A percentile compares a stretch with the other conserved stretches of the same genome.
Conservation (phyloP, 2,797 vertebrate genomes). For the Tapirus indicus region DNA sequence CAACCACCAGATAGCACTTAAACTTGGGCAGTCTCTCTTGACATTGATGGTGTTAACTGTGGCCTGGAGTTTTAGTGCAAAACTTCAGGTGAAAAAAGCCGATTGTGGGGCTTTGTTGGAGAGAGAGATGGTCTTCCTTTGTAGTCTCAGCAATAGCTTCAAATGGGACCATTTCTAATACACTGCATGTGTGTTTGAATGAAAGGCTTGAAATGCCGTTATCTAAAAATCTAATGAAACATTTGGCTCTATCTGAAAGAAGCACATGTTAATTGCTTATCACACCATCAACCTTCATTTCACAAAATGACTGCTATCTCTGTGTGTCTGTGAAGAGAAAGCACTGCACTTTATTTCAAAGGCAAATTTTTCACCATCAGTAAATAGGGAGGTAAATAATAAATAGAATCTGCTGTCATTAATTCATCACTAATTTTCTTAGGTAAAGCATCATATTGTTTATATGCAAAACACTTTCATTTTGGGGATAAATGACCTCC, state of each 20-base stretch:
- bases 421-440: conserved; percentile 40
- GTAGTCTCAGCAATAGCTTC: conserved; percentile 14
- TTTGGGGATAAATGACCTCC: conserved; percentile 1
- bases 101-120: background rate
- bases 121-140: background rate
- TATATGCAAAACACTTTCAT: conserved; percentile 47
- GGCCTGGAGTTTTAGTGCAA: background rate
- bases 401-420: background rate
- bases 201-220: conserved; percentile 67
- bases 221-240: conserved; percentile 74
- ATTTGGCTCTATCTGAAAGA: conserved; percentile 74
- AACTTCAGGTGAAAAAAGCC: background rate
- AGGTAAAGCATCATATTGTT: conserved; percentile 57
- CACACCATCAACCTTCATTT: conserved; percentile 67
- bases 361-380: background rate
- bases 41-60: background rate
- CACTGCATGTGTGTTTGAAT: conserved; percentile 24
- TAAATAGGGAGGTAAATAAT: background rate
- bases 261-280: conserved; percentile 77
- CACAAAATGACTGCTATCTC: conserved; percentile 69
- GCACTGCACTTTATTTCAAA: conserved; percentile 48
- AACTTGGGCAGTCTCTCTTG: conserved; percentile 52
- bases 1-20: conserved; percentile 52
- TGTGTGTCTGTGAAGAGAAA: conserved; percentile 52
- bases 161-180: conserved; percentile 27